Evolutionary conservation across 2,888 invertebrate genomes (phyloP).

Genomic region (Pristionchus entomophagus): DNA sequence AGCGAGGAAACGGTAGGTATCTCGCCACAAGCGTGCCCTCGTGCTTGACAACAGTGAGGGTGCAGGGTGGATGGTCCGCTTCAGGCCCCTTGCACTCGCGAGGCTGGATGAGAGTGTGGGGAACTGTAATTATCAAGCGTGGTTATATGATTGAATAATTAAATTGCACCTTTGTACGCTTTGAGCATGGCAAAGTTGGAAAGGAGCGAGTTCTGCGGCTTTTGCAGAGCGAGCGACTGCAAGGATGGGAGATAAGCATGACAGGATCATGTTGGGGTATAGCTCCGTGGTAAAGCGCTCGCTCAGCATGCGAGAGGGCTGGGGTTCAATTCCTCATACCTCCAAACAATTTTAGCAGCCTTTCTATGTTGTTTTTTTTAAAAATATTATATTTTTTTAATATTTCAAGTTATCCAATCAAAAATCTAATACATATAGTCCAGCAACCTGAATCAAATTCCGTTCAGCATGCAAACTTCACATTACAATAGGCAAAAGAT

Average conservation of each 20-base stretch:
- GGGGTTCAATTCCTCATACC: slow-evolving; percentile 43
- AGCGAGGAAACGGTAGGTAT: background rate
- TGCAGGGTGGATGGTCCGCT: background rate
- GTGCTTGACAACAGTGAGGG: background rate
- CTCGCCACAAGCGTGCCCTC: background rate
- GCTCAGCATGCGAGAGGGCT: slow-evolving; percentile 47
- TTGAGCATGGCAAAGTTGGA: slow-evolving; percentile 34
- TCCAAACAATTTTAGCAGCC: background rate
- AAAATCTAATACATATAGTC: too few relatives aligned
- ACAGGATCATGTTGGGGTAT: background rate
- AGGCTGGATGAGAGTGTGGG: background rate
- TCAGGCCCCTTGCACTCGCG: background rate
- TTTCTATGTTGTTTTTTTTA: background rate
- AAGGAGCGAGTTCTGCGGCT: slow-evolving; percentile 2
- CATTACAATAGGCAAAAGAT: too few relatives aligned
- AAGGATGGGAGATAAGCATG: background rate
- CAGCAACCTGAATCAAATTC: too few relatives aligned
- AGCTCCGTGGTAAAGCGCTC: slow-evolving; percentile 46
- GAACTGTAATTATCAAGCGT: slow-evolving; percentile 20
- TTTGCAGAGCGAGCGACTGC: slow-evolving; percentile 29
- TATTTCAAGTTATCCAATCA: too few relatives aligned
- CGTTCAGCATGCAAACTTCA: too few relatives aligned
- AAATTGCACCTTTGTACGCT: background rate
- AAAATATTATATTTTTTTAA: too few relatives aligned
- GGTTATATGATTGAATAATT: background rate